A percentile compares a stretch with the other conserved stretches of the same genome.
Conservation (phyloP, 2,888 invertebrate species). For the Lithophane leautieri region DNA sequence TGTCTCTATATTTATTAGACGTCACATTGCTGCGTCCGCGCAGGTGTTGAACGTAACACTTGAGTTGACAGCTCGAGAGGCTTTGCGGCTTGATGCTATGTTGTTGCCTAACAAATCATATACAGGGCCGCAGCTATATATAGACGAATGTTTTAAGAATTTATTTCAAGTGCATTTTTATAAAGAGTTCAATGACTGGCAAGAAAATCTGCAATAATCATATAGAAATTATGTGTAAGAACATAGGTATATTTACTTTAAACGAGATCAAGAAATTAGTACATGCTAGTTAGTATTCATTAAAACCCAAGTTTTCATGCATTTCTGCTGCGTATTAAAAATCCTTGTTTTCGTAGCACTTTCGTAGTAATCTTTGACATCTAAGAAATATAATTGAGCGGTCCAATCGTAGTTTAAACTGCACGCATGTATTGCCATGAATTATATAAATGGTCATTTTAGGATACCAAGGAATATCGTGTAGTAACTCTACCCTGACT, state of each 20-base stretch:
- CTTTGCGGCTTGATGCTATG: constrained; percentile 32
- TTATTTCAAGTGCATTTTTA: constrained; percentile 6
- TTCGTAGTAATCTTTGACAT: neutral
- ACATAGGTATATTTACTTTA: neutral
- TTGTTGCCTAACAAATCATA: constrained; percentile 30
- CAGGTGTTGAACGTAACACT: constrained; percentile 60
- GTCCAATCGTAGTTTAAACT: neutral
- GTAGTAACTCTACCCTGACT: neutral
- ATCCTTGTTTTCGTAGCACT: neutral
- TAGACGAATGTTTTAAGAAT: constrained; percentile 28
- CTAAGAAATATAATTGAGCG: rapidly evolving
- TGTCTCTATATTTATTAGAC: constrained; percentile 27
- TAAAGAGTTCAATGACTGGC: neutral
- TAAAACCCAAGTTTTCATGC: neutral
- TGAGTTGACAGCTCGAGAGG: constrained; percentile 45
- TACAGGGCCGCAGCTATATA: neutral
- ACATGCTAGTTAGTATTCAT: neutral
- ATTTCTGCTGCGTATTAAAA: neutral
- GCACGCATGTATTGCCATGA: neutral
- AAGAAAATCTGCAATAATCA: neutral
- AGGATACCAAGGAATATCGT: too few relatives aligned
- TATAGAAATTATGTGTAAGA: neutral
- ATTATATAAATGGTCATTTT: neutral
- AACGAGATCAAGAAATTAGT: neutral
- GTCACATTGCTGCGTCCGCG: constrained; percentile 35